Conservation (phyloP, 2,888 invertebrate genomes). For the Platycheirus albimanus region DNA sequence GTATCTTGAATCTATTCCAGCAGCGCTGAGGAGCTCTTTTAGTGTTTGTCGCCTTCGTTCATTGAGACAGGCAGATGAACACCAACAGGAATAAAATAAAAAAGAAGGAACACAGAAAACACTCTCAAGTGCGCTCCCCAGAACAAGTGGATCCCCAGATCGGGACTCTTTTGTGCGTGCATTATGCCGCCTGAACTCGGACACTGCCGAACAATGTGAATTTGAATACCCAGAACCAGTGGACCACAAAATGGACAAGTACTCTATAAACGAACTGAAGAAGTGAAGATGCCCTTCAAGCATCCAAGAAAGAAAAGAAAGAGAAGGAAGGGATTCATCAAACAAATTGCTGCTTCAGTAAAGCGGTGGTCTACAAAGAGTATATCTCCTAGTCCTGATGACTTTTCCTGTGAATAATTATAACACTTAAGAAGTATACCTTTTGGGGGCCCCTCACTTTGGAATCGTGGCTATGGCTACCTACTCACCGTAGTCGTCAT, state of each 20-base stretch:
- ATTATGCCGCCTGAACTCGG: conserved; percentile 64
- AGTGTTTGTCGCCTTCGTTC: conserved; percentile 70
- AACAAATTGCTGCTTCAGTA: conserved; percentile 70
- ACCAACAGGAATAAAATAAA: conserved; percentile 33
- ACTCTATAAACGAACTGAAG: background rate
- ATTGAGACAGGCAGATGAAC: conserved; percentile 62
- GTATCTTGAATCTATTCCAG: conserved; percentile 68
- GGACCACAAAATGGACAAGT: conserved; percentile 55
- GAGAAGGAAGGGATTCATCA: conserved; percentile 57
- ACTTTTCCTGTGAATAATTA: conserved; percentile 74
- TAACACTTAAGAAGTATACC: conserved; percentile 70
- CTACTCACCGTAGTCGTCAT: conserved; percentile 41
- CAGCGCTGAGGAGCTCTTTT: conserved; percentile 58
- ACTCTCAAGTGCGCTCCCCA: conserved; percentile 62
- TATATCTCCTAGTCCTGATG: conserved; percentile 61
- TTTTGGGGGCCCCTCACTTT: conserved; percentile 53
- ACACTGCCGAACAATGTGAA: conserved; percentile 60
- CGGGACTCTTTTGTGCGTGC: conserved; percentile 70
- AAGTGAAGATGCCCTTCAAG: background rate
- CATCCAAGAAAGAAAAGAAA: background rate
- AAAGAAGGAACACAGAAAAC: conserved; percentile 51
- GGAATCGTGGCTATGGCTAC: conserved; percentile 17
- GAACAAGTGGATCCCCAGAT: conserved; percentile 72
- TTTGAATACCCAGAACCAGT: conserved; percentile 64
- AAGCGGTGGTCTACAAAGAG: conserved; percentile 68